Conservation (phyloP, 1,140 invertebrate genomes). For the Bombus fervidus region DNA sequence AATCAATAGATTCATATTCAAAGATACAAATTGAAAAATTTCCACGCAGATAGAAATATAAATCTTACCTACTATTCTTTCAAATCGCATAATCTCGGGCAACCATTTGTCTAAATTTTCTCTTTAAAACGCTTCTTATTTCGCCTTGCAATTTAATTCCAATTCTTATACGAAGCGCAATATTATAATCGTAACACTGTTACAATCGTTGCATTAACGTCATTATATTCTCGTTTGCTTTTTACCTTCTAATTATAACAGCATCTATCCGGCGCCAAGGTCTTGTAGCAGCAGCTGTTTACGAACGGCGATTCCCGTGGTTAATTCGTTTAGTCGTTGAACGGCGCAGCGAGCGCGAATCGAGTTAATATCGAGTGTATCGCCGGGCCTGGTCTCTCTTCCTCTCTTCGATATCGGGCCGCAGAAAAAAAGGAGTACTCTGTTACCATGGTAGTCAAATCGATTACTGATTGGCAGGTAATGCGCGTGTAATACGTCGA, state of each 20-base stretch:
- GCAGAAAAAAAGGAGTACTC: conserved; percentile 52
- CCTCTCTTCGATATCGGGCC: conserved; percentile 54
- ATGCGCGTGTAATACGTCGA: conserved; percentile 67
- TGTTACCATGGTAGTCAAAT: conserved; percentile 69
- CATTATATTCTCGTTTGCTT: not conserved
- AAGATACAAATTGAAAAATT: no score
- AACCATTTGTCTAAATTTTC: not conserved
- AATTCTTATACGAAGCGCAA: not conserved
- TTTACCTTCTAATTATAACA: not conserved
- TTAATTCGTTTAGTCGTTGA: conserved; percentile 65
- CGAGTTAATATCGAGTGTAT: conserved; percentile 68
- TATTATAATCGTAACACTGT: not conserved
- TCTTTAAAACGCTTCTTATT: not conserved
- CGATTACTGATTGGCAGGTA: conserved; percentile 70
- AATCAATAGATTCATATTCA: no score
- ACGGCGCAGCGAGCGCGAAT: conserved; percentile 58
- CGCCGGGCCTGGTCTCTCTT: conserved; percentile 37
- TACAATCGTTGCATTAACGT: not conserved
- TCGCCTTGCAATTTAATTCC: not conserved
- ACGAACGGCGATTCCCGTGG: conserved; percentile 50
- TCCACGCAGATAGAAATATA: no score
- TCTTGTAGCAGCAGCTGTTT: conserved; percentile 35
- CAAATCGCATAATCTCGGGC: not conserved
- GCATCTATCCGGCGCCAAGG: not conserved
- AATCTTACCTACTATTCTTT: no score